Evolutionary conservation across 2,113 vertebrate genomes (phyloP), one percentile per base, ranked within the genome.

Genomic region (Tylochromis polylepis): DNA sequence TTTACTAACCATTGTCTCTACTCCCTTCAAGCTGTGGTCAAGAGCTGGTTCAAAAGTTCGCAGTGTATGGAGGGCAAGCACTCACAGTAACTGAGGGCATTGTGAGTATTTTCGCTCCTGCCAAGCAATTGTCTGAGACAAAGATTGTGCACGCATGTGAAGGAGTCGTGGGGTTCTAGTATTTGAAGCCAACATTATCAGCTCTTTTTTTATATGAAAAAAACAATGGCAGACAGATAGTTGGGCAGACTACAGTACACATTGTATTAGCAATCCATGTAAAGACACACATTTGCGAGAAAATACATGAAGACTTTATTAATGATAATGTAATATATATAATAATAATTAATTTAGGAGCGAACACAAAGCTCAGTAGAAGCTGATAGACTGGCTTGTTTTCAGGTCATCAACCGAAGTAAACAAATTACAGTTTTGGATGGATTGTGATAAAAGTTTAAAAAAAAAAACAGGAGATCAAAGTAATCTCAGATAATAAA

Each of bases 11-110:
- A 96, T 97, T 97, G 95, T 96, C 92, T 91, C 89, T 62, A 14
- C 84, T 91, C 88, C 51, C 93, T 92, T 95, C 94, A 94, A 90
- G 94, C 96, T 95, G 95, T 93, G 95, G 94, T 95, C 92, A 95
- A 94, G 95, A 96, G 94, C 79, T 96, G 96, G 97, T 97, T 96
- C 96, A 97, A 97, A 97, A 97, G 97, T 96, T 97, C 97, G 95
- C 85, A 56, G 82, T 86, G 90, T 89, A 85, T 89, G 92, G 86
- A 83, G 85, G 92, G 89, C 91, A 90, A 7, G 82, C 83, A 85
- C 89, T 85, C 90, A 34, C 88, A 84, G 85, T 36, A 43, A 93
- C 88, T 89, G 88, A 92, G 91, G 91, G 87, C 91, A 92, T 89
- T 93, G 90, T 94, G 84, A 89, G 85, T 58, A 87, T 24, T 29